phyloP scores from a whole-genome alignment of 2,888 invertebrate species.

The Acleris emargana region DNA sequence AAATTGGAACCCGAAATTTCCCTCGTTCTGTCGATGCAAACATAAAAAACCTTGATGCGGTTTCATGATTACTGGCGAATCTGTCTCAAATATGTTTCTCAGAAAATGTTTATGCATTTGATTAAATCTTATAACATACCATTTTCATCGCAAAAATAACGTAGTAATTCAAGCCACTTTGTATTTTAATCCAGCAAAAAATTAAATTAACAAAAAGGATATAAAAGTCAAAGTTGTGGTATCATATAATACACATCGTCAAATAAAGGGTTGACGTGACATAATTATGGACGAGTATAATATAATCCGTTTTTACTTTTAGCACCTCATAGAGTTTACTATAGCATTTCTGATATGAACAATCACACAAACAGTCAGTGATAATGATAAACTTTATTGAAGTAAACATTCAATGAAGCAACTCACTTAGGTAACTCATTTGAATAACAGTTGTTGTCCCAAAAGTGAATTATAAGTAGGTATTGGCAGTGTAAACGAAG shows the following conservation, averaged over 20 bases:
- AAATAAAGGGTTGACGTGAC: background rate
- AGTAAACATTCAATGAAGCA: slow-evolving; percentile 14
- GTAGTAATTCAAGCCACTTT: no score
- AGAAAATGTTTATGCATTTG: background rate
- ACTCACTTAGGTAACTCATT: slow-evolving; percentile 19
- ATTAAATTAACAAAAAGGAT: no score
- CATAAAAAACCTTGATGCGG: background rate
- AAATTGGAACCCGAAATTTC: slow-evolving; percentile 11
- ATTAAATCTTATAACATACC: background rate
- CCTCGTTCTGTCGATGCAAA: slow-evolving; percentile 6
- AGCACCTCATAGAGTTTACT: background rate
- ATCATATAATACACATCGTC: no score
- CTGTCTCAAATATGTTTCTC: background rate
- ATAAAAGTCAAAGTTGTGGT: no score
- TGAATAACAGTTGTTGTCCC: slow-evolving; percentile 23
- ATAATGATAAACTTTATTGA: slow-evolving; percentile 13
- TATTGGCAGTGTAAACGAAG: slow-evolving; percentile 13
- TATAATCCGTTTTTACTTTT: no score
- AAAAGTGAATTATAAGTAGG: slow-evolving; percentile 16
- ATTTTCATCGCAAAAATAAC: no score
- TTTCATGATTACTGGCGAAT: background rate
- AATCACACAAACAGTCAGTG: slow-evolving; percentile 4
- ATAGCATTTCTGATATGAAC: background rate
- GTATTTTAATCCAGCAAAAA: no score
- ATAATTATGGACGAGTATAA: no score